Conservation (phyloP, 2,113 vertebrate species). For the Lipophrys pholis region DNA sequence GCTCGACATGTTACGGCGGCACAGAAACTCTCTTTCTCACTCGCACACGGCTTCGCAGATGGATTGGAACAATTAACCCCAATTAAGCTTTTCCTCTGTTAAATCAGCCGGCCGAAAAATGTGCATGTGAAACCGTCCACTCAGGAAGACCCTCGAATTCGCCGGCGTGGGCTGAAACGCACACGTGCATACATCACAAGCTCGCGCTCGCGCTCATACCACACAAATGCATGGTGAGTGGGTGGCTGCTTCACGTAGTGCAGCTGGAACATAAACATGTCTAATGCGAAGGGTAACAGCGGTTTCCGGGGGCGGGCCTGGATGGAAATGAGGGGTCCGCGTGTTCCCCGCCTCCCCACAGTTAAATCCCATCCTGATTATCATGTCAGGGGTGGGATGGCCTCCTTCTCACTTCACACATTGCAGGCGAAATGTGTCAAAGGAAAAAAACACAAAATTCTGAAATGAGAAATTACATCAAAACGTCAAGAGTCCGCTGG, state of each 20-base stretch:
- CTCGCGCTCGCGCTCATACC: constrained; percentile 15
- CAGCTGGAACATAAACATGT: constrained; percentile 74
- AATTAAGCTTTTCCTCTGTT: constrained; percentile 79
- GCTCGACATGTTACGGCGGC: constrained; percentile 62
- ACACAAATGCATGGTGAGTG: constrained; percentile 59
- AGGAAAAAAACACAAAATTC: constrained; percentile 13
- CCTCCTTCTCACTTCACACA: constrained; percentile 34
- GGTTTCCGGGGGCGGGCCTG: constrained; percentile 71
- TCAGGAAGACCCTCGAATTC: constrained; percentile 57
- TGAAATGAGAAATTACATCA: background rate
- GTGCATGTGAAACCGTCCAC: constrained; percentile 71
- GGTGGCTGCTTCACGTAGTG: constrained; percentile 70
- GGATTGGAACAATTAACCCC: constrained; percentile 82
- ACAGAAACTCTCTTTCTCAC: constrained; percentile 37
- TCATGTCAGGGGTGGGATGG: constrained; percentile 57
- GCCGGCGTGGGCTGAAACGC: constrained; percentile 6
- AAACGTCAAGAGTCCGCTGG: constrained; percentile 33
- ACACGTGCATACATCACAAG: constrained; percentile 4
- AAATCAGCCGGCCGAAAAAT: constrained; percentile 75
- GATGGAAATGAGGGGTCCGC: constrained; percentile 55
- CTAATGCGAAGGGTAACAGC: constrained; percentile 75
- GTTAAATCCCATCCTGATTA: constrained; percentile 53
- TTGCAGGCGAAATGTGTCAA: constrained; percentile 20
- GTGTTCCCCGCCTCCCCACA: constrained; percentile 39
- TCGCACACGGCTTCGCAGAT: constrained; percentile 65